phyloP scores from a whole-genome alignment of 2,888 invertebrate species.

The Psococerastis gibbosa region DNA sequence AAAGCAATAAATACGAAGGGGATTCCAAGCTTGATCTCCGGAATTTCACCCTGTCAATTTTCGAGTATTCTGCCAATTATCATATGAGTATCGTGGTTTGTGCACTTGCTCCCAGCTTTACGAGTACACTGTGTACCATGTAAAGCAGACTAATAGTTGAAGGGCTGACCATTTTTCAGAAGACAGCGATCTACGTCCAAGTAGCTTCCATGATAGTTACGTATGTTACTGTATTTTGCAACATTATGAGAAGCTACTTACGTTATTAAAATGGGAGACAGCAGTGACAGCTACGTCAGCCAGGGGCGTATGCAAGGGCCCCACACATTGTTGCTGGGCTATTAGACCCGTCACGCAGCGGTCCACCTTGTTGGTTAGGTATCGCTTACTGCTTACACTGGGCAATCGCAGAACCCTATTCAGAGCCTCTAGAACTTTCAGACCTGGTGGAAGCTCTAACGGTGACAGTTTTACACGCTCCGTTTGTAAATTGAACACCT shows the following conservation, averaged over 20 bases:
- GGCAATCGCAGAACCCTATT: constrained; percentile 69
- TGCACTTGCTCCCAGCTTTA: constrained; percentile 1
- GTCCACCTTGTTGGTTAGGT: constrained; percentile 88
- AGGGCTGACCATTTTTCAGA: too few species aligned
- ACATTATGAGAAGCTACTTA: constrained; percentile 22
- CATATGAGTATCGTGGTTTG: too few species aligned
- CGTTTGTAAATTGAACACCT: constrained; percentile 40
- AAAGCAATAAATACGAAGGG: too few species aligned
- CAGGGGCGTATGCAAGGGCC: constrained; percentile 87
- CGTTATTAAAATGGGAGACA: constrained; percentile 59
- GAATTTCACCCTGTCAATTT: too few species aligned
- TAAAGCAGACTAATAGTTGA: constrained; percentile 10
- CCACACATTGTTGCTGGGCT: constrained; percentile 96
- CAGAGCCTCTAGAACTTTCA: constrained; percentile 47
- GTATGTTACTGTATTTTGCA: too few species aligned
- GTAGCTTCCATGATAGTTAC: too few species aligned
- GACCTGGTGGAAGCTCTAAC: constrained; percentile 32
- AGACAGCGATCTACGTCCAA: too few species aligned
- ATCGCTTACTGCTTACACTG: constrained; percentile 86
- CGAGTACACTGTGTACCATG: neutral
- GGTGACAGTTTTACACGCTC: constrained; percentile 30
- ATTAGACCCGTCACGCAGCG: constrained; percentile 88
- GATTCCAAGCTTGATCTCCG: too few species aligned
- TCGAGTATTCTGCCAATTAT: too few species aligned
- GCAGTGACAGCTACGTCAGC: constrained; percentile 87